These are phyloP conservation scores for Megamerina dolium DNA, from an alignment of 2,888 invertebrate species.

Conservation along the genomic window DNA sequence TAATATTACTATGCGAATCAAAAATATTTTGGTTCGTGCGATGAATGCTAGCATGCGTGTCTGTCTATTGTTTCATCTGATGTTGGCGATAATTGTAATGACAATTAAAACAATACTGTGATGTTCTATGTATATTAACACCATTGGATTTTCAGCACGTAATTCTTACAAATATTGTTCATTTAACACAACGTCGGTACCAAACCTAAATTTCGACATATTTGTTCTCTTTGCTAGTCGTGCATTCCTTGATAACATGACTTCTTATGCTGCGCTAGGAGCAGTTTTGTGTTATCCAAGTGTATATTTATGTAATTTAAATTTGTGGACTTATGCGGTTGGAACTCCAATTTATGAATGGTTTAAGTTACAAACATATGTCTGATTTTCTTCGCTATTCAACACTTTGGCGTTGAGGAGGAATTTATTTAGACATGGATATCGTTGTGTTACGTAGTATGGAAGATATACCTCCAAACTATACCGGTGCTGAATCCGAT, in stretches of 20 bases:
- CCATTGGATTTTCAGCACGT: no score
- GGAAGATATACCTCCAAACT: conserved; percentile 51
- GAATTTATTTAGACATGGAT: conserved; percentile 71
- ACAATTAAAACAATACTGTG: no score
- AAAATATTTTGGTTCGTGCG: no score
- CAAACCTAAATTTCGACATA: conserved; percentile 41
- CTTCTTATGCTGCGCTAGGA: conserved; percentile 28
- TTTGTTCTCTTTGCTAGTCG: conserved; percentile 44
- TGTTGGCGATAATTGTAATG: no score
- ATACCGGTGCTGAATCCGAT: conserved; percentile 59
- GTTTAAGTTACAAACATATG: conserved; percentile 37
- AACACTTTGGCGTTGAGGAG: conserved; percentile 66
- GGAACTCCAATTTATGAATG: conserved; percentile 42
- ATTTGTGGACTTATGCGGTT: conserved; percentile 39
- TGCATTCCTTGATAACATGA: conserved; percentile 23
- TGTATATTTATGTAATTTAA: conserved; percentile 38
- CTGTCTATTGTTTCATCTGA: no score
- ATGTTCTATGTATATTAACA: no score
- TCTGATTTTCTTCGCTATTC: conserved; percentile 42
- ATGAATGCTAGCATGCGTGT: no score
- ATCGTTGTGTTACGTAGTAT: conserved; percentile 58
- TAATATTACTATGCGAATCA: no score
- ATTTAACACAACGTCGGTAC: no score
- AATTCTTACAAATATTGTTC: no score
- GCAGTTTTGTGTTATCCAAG: conserved; percentile 38